These are phyloP conservation scores for Papilio aristodemus DNA, from an alignment of 1,140 invertebrate species.

Conservation along the genomic window DNA sequence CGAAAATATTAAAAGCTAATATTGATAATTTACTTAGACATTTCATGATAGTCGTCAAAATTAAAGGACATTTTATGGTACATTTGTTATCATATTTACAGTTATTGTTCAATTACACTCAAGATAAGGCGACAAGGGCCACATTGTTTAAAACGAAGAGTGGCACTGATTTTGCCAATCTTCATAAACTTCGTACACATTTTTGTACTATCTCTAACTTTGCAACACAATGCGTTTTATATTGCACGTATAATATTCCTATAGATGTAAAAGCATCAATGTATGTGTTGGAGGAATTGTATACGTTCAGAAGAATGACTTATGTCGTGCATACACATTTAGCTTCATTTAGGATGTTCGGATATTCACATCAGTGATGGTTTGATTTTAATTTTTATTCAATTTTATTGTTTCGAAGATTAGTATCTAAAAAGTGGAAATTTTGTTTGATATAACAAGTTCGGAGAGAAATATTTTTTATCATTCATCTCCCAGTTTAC, in stretches of 20 bases:
- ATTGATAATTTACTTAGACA: neutral
- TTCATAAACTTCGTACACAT: neutral
- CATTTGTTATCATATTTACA: slow-evolving; percentile 14
- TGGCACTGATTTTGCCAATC: slow-evolving; percentile 14
- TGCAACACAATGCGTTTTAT: neutral
- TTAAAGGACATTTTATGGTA: slow-evolving; percentile 11
- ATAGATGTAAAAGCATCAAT: neutral
- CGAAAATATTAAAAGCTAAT: neutral
- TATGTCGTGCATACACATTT: neutral
- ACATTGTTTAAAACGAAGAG: slow-evolving; percentile 8
- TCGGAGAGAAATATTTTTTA: too few species aligned
- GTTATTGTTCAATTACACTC: slow-evolving; percentile 11
- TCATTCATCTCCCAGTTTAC: too few species aligned
- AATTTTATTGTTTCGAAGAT: neutral
- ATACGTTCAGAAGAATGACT: neutral
- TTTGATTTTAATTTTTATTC: too few species aligned
- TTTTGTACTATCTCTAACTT: neutral
- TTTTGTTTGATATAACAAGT: neutral
- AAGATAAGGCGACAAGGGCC: neutral
- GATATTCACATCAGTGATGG: neutral
- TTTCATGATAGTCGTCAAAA: slow-evolving; percentile 3
- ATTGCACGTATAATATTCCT: neutral
- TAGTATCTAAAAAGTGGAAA: neutral
- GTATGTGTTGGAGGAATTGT: neutral
- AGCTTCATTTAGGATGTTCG: neutral